phyloP scores from a whole-genome alignment of 2,797 vertebrate genomes.

The Chiloscyllium punctatum region DNA sequence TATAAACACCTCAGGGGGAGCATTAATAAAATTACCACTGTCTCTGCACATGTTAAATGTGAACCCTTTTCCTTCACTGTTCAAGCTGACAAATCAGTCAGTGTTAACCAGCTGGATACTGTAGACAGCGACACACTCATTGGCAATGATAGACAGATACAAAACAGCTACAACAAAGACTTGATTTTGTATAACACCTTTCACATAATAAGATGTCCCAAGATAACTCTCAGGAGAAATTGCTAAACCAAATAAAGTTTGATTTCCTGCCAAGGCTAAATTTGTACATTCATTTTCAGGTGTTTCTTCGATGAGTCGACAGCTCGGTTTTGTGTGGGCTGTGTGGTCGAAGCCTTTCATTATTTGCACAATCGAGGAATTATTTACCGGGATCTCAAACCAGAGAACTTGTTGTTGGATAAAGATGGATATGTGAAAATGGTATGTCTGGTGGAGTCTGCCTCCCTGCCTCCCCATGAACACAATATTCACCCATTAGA shows the following conservation, averaged over 20 bases:
- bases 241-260: background rate
- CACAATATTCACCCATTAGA: background rate
- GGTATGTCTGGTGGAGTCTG: conserved; percentile 44
- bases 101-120: background rate
- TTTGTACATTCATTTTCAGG: conserved; percentile 46
- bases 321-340: conserved; percentile 63
- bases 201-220: background rate
- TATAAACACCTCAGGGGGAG: background rate
- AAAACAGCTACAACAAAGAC: background rate
- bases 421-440: conserved; percentile 64
- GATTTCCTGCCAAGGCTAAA: background rate
- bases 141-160: background rate
- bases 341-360: conserved; percentile 65
- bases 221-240: background rate
- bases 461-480: background rate
- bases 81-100: background rate
- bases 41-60: background rate
- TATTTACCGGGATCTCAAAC: conserved; percentile 66
- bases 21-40: no score
- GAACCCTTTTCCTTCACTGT: background rate
- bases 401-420: conserved; percentile 65
- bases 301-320: conserved; percentile 60
- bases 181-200: background rate
- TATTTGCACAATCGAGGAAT: conserved; percentile 61
- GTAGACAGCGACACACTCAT: background rate